Conservation (phyloP, 2,797 vertebrate species). For the Meda fulgida region DNA sequence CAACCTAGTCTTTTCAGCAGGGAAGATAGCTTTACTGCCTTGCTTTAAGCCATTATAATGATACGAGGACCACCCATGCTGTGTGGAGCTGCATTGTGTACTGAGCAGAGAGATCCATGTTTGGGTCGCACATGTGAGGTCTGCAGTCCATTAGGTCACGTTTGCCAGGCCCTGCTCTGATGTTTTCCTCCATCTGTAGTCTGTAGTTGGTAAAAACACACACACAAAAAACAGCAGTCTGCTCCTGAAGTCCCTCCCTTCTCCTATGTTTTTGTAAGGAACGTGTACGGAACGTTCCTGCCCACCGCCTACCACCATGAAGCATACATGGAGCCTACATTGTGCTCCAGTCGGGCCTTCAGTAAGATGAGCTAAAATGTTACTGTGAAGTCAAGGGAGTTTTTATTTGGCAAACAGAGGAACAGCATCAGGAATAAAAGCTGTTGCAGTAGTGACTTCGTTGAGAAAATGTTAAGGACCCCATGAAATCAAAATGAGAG, state of each 20-base stretch:
- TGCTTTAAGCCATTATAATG: neutral
- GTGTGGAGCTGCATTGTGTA: constrained; percentile 18
- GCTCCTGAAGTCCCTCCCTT: constrained; percentile 7
- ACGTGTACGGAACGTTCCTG: constrained; percentile 25
- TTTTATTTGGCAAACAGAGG: too few relatives aligned
- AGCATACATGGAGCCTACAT: too few relatives aligned
- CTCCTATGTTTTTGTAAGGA: constrained; percentile 48
- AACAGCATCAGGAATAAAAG: too few relatives aligned
- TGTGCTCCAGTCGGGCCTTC: constrained; percentile 35
- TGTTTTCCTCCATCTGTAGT: constrained; percentile 38
- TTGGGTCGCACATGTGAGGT: constrained; percentile 45
- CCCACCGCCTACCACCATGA: constrained; percentile 27
- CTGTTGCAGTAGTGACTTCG: neutral
- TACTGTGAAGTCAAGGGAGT: too few relatives aligned
- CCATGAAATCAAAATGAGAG: neutral
- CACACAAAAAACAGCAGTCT: constrained; percentile 15
- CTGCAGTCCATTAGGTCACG: constrained; percentile 55
- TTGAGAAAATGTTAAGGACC: neutral
- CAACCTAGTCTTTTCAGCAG: neutral
- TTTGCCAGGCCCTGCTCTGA: constrained; percentile 24
- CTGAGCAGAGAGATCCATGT: constrained; percentile 44
- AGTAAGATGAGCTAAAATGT: constrained; percentile 35
- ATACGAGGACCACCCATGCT: constrained; percentile 18
- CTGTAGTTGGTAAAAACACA: constrained; percentile 33
- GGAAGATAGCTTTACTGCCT: constrained; percentile 7